phyloP scores from a whole-genome alignment of 2,888 invertebrate species.

The Oeneis ivallda region DNA sequence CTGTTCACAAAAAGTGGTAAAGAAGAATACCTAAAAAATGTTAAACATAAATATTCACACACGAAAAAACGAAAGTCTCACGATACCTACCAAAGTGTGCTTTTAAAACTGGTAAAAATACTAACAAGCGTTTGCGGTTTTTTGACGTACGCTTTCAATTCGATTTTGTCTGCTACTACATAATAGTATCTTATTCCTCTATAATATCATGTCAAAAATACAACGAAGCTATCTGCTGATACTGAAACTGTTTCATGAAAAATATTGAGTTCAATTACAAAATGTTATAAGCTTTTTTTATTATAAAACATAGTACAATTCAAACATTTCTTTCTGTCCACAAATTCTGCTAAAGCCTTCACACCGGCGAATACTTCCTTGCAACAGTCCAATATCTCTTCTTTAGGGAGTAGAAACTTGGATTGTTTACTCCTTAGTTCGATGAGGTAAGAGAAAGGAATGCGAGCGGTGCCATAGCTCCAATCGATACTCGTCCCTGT shows the following conservation, averaged over 20 bases:
- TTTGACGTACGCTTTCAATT: too few relatives aligned
- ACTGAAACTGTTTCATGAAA: neutral
- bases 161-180: too few relatives aligned
- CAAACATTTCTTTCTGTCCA: constrained; percentile 59
- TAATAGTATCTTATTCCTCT: too few relatives aligned
- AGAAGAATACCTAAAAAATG: too few relatives aligned
- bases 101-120: too few relatives aligned
- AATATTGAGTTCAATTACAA: neutral
- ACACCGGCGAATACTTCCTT: constrained; percentile 61
- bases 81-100: too few relatives aligned
- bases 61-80: too few relatives aligned
- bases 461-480: constrained; percentile 71
- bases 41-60: too few relatives aligned
- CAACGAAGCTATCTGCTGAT: neutral
- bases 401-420: constrained; percentile 62
- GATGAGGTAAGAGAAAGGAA: constrained; percentile 71
- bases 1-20: too few relatives aligned
- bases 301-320: constrained; percentile 50
- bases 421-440: constrained; percentile 67
- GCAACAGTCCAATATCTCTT: constrained; percentile 65
- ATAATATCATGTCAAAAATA: too few relatives aligned
- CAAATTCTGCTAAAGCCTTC: constrained; percentile 59
- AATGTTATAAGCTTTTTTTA: constrained; percentile 29
- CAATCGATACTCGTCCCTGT: constrained; percentile 74
- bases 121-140: too few relatives aligned